Evolutionary conservation across 2,888 invertebrate species (phyloP).

Genomic region (Erebia palarica): DNA sequence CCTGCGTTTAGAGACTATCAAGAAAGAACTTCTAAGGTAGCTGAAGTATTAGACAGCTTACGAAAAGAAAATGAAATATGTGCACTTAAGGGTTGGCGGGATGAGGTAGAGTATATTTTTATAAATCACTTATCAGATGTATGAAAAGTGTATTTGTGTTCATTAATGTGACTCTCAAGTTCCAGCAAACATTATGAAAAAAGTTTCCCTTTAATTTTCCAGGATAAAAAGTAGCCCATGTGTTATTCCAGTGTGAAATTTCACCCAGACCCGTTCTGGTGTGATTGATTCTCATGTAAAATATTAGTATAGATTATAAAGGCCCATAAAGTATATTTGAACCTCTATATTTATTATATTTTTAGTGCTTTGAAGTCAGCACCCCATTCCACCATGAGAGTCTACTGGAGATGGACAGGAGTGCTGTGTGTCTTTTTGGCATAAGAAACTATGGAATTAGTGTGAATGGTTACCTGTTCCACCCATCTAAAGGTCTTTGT

Average conservation of each 20-base stretch:
- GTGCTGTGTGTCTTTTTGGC: slow-evolving; percentile 96
- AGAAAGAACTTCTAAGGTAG: slow-evolving; percentile 89
- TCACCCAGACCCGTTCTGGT: too few species aligned
- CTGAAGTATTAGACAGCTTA: slow-evolving; percentile 89
- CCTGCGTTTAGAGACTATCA: slow-evolving; percentile 93
- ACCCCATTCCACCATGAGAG: slow-evolving; percentile 81
- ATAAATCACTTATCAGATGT: not conserved
- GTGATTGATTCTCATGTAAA: too few species aligned
- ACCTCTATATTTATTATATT: not conserved
- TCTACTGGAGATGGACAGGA: slow-evolving; percentile 92
- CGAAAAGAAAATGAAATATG: slow-evolving; percentile 89
- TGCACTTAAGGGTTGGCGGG: slow-evolving; percentile 95
- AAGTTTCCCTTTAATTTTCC: not conserved
- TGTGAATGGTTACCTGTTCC: slow-evolving; percentile 95
- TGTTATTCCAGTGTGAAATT: too few species aligned
- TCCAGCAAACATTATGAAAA: too few species aligned
- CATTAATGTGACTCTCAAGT: too few species aligned
- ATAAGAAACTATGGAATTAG: slow-evolving; percentile 97
- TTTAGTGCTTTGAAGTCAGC: slow-evolving; percentile 93
- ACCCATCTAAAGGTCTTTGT: slow-evolving; percentile 92
- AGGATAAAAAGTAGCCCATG: too few species aligned
- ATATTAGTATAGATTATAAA: not conserved
- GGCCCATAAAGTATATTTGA: not conserved
- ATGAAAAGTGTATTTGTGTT: too few species aligned
- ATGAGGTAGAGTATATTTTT: slow-evolving; percentile 85